These are phyloP conservation scores for Pipra filicauda DNA, from an alignment of 2,113 vertebrate species.

Conservation along the genomic window DNA sequence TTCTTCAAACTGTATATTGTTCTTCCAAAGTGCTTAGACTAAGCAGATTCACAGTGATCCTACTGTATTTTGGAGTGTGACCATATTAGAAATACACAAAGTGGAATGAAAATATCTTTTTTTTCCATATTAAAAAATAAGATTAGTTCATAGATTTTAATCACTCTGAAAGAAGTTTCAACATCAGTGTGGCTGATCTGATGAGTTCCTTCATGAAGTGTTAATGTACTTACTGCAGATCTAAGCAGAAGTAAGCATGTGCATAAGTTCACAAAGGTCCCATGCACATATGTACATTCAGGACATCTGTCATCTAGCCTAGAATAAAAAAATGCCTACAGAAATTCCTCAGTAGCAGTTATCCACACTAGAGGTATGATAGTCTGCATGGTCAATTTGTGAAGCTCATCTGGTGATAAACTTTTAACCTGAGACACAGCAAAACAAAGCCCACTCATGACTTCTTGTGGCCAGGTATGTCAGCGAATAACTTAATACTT, in stretches of 20 bases:
- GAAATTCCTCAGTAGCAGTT: not conserved
- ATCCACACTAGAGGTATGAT: not conserved
- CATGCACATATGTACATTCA: not conserved
- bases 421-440: not conserved
- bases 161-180: not conserved
- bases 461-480: not conserved
- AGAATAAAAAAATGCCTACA: not conserved
- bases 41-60: not conserved
- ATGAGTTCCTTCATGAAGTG: constrained; percentile 25
- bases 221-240: not conserved
- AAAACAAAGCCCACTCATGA: not conserved
- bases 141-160: not conserved
- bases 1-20: not conserved
- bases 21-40: not conserved
- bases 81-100: not conserved
- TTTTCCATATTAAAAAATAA: not conserved
- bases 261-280: not conserved
- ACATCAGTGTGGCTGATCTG: not conserved
- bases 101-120: not conserved
- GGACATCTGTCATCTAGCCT: not conserved
- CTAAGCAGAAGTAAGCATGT: not conserved
- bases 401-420: not conserved
- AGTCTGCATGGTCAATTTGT: not conserved
- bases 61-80: not conserved
- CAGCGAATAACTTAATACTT: not conserved